These are phyloP conservation scores for Acanthosepion lycidas DNA, from an alignment of 2,888 invertebrate genomes.

Conservation along the genomic window DNA sequence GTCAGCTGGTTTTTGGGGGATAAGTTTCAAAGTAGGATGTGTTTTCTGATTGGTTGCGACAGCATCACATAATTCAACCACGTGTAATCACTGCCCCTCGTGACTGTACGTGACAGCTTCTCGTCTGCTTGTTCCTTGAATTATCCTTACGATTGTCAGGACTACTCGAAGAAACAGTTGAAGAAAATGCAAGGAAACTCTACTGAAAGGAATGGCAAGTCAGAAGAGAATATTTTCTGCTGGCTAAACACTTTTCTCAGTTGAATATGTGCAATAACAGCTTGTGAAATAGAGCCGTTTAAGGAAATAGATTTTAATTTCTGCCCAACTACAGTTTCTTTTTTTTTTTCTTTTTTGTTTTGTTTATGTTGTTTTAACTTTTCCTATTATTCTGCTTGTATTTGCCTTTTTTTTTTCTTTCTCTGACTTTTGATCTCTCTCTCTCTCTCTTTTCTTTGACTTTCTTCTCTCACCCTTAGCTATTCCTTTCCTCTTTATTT, in stretches of 20 bases:
- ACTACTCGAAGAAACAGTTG: neutral
- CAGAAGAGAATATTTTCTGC: neutral
- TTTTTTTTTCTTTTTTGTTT: neutral
- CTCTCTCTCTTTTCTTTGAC: neutral
- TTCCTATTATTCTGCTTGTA: neutral
- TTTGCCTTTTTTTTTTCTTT: neutral
- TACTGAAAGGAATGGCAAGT: neutral
- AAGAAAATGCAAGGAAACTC: neutral
- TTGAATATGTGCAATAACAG: neutral
- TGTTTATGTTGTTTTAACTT: neutral
- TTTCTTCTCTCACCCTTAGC: neutral
- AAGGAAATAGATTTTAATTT: neutral
- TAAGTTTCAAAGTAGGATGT: neutral
- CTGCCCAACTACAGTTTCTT: neutral
- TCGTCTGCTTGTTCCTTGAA: neutral
- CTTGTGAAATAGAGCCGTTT: neutral
- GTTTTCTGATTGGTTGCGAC: neutral
- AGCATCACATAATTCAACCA: neutral
- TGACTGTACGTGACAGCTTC: neutral
- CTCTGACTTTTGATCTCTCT: neutral
- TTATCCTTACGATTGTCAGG: neutral
- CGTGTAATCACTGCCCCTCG: neutral
- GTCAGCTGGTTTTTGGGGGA: slow-evolving; percentile 2
- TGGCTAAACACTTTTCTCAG: neutral
- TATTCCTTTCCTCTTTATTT: neutral